These are phyloP conservation scores for Hirtodrosophila trivittata DNA, from an alignment of 2,888 invertebrate species.

Conservation along the genomic window DNA sequence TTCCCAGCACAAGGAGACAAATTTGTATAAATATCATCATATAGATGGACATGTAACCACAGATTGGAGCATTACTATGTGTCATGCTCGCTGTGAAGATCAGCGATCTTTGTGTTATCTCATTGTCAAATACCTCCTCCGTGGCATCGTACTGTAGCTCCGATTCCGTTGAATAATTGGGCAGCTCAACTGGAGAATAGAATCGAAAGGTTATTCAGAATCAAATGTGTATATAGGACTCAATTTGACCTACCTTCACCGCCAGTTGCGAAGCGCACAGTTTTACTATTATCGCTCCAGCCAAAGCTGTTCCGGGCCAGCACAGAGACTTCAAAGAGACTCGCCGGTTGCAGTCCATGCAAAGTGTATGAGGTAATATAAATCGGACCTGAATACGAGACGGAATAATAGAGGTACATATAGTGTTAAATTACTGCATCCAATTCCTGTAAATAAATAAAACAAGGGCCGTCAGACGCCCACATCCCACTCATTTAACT, in stretches of 20 bases:
- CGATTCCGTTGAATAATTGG: conserved; percentile 83
- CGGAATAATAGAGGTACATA: not conserved
- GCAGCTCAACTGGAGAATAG: conserved; percentile 78
- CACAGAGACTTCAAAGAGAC: conserved; percentile 91
- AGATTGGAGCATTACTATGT: conserved; percentile 29
- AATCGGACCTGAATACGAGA: conserved; percentile 86
- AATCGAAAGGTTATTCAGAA: not conserved
- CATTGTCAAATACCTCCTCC: conserved; percentile 72
- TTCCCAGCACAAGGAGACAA: conserved; percentile 13
- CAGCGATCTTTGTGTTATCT: conserved; percentile 73
- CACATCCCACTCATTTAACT: no score
- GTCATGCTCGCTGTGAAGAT: conserved; percentile 61
- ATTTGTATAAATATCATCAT: conserved; percentile 29
- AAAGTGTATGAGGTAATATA: conserved; percentile 91
- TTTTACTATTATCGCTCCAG: conserved; percentile 91
- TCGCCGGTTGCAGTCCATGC: conserved; percentile 89
- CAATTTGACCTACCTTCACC: conserved; percentile 86
- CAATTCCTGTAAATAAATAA: no score
- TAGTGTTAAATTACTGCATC: no score
- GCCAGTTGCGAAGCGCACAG: conserved; percentile 90
- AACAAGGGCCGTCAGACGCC: no score
- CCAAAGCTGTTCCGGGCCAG: conserved; percentile 93
- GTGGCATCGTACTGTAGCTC: conserved; percentile 72
- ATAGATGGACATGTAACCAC: conserved; percentile 17
- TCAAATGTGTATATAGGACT: not conserved